Conservation (phyloP, 2,888 invertebrate genomes). For the Melanophora roralis region DNA sequence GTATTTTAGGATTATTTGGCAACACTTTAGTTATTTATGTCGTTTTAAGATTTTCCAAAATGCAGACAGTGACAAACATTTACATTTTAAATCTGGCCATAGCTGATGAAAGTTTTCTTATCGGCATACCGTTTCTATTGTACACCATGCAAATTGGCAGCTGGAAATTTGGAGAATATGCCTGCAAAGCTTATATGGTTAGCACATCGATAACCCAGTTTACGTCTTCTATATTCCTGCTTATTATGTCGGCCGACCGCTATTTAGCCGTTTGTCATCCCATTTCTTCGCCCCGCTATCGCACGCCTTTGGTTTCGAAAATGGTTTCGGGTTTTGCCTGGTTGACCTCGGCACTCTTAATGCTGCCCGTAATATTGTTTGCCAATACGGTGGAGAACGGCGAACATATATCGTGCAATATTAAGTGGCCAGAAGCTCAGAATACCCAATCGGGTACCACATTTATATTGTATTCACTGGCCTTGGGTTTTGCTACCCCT, state of each 20-base stretch:
- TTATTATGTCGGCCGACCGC: conserved; percentile 95
- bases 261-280: conserved; percentile 97
- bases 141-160: conserved; percentile 85
- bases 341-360: conserved; percentile 90
- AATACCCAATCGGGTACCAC: conserved; percentile 84
- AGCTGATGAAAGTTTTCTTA: conserved; percentile 93
- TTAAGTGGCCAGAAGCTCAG: conserved; percentile 86
- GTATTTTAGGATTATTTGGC: conserved; percentile 90
- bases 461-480: conserved; percentile 92
- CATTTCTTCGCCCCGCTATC: conserved; percentile 89
- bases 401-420: conserved; percentile 83
- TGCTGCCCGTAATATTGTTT: conserved; percentile 93
- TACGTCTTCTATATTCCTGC: conserved; percentile 92
- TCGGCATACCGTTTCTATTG: conserved; percentile 92
- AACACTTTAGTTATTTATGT: conserved; percentile 95
- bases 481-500: conserved; percentile 92
- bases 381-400: conserved; percentile 83
- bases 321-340: conserved; percentile 91
- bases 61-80: conserved; percentile 97
- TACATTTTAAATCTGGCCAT: conserved; percentile 96
- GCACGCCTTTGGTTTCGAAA: conserved; percentile 91
- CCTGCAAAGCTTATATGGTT: conserved; percentile 95
- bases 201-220: conserved; percentile 95
- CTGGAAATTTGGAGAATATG: conserved; percentile 92
- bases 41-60: conserved; percentile 92